Evolutionary conservation across 2,113 vertebrate genomes (phyloP).

Genomic region (Ranitomeya variabilis): DNA sequence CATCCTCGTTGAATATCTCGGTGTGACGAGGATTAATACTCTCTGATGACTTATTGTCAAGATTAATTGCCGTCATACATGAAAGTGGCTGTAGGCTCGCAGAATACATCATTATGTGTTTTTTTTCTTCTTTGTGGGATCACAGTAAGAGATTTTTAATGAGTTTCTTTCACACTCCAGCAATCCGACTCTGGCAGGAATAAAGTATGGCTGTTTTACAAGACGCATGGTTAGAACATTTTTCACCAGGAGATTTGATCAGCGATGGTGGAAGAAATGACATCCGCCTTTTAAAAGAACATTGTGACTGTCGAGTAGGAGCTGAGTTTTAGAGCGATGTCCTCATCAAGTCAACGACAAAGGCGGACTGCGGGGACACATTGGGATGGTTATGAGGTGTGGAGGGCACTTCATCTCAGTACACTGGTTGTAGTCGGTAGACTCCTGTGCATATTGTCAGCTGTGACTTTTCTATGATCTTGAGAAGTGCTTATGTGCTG

Average conservation of each 20-base stretch:
- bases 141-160: conserved; percentile 79
- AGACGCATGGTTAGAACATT: conserved; percentile 72
- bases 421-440: conserved; percentile 19
- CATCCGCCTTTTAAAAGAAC: conserved; percentile 67
- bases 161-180: conserved; percentile 78
- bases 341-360: conserved; percentile 41
- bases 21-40: conserved; percentile 63
- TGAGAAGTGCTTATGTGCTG: conserved; percentile 28
- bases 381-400: conserved; percentile 17
- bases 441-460: background rate
- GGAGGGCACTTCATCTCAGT: conserved; percentile 37
- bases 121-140: conserved; percentile 68
- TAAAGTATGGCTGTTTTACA: conserved; percentile 71
- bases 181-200: conserved; percentile 73
- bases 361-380: conserved; percentile 32
- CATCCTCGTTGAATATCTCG: conserved; percentile 63
- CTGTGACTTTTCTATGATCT: conserved; percentile 35
- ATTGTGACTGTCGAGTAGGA: conserved; percentile 52
- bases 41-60: conserved; percentile 59
- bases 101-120: conserved; percentile 70
- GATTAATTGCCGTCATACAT: conserved; percentile 68
- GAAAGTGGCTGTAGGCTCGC: conserved; percentile 67
- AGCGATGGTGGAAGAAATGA: conserved; percentile 66
- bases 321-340: conserved; percentile 38
- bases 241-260: conserved; percentile 72